Percentiles rank a stretch among this genome's conserved stretches.
Conservation (phyloP, 53 echinoderm and acorn worm genomes). For the Luidia sarsii region DNA sequence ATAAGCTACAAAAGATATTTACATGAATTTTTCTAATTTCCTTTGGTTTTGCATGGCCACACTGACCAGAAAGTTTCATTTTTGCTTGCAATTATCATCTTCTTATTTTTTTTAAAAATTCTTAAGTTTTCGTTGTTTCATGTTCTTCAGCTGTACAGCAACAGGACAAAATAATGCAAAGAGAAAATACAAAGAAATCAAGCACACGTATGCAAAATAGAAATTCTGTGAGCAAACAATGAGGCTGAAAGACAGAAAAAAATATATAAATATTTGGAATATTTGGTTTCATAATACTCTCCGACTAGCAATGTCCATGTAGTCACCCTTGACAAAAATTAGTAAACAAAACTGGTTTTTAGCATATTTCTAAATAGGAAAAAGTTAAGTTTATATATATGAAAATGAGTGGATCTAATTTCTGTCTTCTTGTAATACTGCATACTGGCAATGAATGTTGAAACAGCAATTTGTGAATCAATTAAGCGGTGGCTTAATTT, state of each 20-base stretch:
- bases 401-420: no score
- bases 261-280: not conserved
- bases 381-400: not conserved
- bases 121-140: no score
- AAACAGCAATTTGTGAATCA: not conserved
- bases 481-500: not conserved
- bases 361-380: not conserved
- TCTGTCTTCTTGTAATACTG: conserved; percentile 25
- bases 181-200: no score
- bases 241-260: conserved; percentile 38
- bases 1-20: conserved; percentile 23
- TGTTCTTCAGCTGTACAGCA: no score
- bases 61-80: conserved; percentile 33
- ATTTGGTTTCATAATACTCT: conserved; percentile 14
- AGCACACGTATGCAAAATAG: not conserved
- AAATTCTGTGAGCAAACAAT: conserved; percentile 10
- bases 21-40: conserved; percentile 21
- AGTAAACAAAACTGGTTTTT: conserved; percentile 8
- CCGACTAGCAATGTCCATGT: not conserved
- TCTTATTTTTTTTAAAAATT: no score
- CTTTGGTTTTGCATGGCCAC: conserved; percentile 40
- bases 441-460: conserved; percentile 39
- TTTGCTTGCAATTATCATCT: no score
- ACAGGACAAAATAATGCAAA: no score
- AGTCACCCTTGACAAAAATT: not conserved